Evolutionary conservation across 2,113 vertebrate genomes (phyloP), one percentile per base, ranked within the genome.

Genomic region (Lasiurus cinereus): DNA sequence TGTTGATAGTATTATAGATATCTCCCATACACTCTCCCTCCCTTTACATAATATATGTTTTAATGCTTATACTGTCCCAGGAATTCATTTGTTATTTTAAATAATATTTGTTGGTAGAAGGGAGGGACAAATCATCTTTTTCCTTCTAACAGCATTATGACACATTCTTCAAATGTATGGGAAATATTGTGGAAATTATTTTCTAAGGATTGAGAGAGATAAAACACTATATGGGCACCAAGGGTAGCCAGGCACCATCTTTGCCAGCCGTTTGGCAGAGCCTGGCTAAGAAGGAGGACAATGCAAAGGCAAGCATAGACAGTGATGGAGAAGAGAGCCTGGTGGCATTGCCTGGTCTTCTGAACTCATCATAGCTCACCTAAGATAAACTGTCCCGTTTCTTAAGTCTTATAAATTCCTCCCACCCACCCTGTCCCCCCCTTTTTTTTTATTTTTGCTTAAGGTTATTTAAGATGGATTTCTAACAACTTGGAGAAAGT

Each of bases 161-260:
- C 48, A 21, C 86, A 92, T 77, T 56, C 95, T 95, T 96, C 79
- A 91, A 64, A 92, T 94, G 12, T 80, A 59, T 94, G 59, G 62
- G 62, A 39, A 91, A 43, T 83, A 90, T 36, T 59, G 62, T 91
- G 70, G 66, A 94, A 77, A 90, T 70, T 93, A 21, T 93, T 92
- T 78, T 97, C 84, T 80, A 94, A 88, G 93, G 39, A 39, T 5
- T 39, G 39, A 39, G 39, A 39, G 39, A 39, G 39, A 39, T 39
- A 39, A 39, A 39, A 39, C 39, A 39, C 39, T 39, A 39, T 39
- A 39, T 39, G 39, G 5, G 39, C 3, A 39, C 39, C 39, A 39
- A 39, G 39, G 39, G 15, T 27, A 13, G 24, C 21, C 6, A 24
- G n/a, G 15, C 3, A 29, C 4, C 36, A 31, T 67, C 24, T 62